Evolutionary conservation across 2,888 invertebrate genomes (phyloP), one percentile per base, ranked within the genome.

Genomic region (Protophormia terraenovae): DNA sequence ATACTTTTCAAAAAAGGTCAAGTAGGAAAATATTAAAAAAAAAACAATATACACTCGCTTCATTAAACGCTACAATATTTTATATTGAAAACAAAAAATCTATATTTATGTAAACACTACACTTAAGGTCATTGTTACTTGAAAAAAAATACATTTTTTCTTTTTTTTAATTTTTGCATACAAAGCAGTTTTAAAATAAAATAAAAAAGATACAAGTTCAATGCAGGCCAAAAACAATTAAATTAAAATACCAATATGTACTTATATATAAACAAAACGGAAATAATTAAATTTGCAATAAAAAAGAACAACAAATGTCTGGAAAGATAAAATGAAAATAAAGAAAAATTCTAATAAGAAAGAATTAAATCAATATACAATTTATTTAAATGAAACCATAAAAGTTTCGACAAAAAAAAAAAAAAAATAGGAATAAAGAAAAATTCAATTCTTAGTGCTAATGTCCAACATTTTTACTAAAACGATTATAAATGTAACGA

Each of bases 201-300:
- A 55, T 50, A 67, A 60, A 67, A 35, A 55, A 80, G 66, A 78
- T 62, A 69, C 71, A 83, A 83, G 79, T 76, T 79, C 73, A 71
- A 67, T 76, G 66, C 69, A 29, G 73, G 19, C 27, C 27, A 62
- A 35, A 58, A 81, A 66, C 47, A 76, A 45, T 60, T 47, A 19
- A 78, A 29, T 71, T 69, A 69, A 67, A 58, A 73, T 22, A 22
- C 35, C 45, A 66, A 55, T 19, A 72, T 24, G 27, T 24, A 19
- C n/a, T n/a, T n/a, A n/a, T n/a, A 32, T 32, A 50, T 32, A 72
- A 55, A 53, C 53, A 62, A 69, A 75, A 75, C 50, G 71, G 75
- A 84, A 76, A 76, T 76, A 84, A 66, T 78, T 78, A 72, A 83
- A 73, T 76, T 71, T 72, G 66, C 77, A 73, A 73, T 29, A 35